Base-by-base conservation (phyloP, 2,888 invertebrate genomes). In the Cyclophora punctaria region DNA sequence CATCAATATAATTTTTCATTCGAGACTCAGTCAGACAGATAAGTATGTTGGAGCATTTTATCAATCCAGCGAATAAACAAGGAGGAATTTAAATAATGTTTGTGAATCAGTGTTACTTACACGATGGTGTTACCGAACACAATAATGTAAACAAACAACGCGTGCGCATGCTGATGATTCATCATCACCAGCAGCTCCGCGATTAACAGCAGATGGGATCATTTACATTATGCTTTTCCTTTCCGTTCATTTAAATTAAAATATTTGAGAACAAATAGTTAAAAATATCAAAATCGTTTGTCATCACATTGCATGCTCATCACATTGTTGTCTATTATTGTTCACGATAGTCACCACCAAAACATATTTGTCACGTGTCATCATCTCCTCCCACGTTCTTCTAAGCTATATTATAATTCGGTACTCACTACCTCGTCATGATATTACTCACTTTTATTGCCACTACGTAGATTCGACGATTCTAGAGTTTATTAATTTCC, bases 101-200 rank as follows among this genome's bases (percentile, higher is more conserved):
- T 59, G 58, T 68, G 67, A 70, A 70, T 66, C 69, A 61, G 66
- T 68, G 72, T 71, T 73, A 72, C 69, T 66, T 72, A 74, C 69
- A 69, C 70, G 70, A 69, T 63, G 69, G 67, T 72, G 66, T 80
- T 80, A 80, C 78, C 75, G 77, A 77, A 77, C 73, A 75, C 70
- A 71, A 69, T 75, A 67, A 72, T 78, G 80, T 85, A 84, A 84
- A 85, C 83, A 85, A 76, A 75, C 69, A 51, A 69, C 75, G 77
- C 81, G 81, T 78, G 83, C 78, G 79, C 73, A 71, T 67, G 58
- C 60, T 55, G 68, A 65, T 75, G 75, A 75, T 62, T 76, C 74
- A 75, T 69, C 67, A 69, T 66, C 56, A 20, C 20, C 34, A 56
- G 37, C 20, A 20, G 42, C 34, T 48, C 48, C 49, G 57, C 49